Conservation (phyloP, 2,888 invertebrate genomes). For the Argynnis bischoffii region DNA sequence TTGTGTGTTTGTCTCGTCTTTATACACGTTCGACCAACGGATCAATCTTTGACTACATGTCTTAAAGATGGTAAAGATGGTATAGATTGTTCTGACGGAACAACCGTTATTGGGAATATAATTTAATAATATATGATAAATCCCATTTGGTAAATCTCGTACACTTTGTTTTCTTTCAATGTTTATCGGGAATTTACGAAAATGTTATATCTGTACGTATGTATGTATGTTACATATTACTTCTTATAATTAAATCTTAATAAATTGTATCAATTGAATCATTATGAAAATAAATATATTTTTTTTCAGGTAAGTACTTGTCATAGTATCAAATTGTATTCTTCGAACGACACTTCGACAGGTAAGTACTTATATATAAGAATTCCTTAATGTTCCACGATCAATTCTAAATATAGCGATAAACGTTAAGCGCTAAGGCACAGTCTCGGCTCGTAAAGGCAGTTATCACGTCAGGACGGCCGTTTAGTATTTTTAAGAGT, state of each 20-base stretch:
- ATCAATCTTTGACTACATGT: slow-evolving; percentile 37
- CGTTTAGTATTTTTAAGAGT: slow-evolving; percentile 10
- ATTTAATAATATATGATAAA: slow-evolving; percentile 15
- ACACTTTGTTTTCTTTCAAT: no score
- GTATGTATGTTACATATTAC: no score
- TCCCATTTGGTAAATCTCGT: background rate
- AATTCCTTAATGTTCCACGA: slow-evolving; percentile 2
- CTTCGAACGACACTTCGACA: background rate
- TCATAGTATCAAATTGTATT: background rate
- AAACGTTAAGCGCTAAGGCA: slow-evolving; percentile 13
- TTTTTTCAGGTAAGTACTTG: slow-evolving; percentile 31
- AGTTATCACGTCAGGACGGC: slow-evolving; percentile 2
- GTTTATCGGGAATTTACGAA: background rate
- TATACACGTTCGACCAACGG: slow-evolving; percentile 49
- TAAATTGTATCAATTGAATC: background rate
- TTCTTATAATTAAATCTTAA: no score
- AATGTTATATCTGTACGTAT: no score
- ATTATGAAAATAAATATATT: background rate
- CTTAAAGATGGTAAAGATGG: slow-evolving; percentile 9
- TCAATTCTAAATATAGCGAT: slow-evolving; percentile 19
- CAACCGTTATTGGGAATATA: slow-evolving; percentile 13
- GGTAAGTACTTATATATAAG: slow-evolving; percentile 16
- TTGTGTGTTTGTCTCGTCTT: slow-evolving; percentile 68
- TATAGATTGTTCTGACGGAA: slow-evolving; percentile 4
- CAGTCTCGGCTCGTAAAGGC: slow-evolving; percentile 18